A percentile compares a stretch with the other conserved stretches of the same genome.
phyloP scores from a whole-genome alignment of 2,888 invertebrate species.

The Tineola bisselliella region DNA sequence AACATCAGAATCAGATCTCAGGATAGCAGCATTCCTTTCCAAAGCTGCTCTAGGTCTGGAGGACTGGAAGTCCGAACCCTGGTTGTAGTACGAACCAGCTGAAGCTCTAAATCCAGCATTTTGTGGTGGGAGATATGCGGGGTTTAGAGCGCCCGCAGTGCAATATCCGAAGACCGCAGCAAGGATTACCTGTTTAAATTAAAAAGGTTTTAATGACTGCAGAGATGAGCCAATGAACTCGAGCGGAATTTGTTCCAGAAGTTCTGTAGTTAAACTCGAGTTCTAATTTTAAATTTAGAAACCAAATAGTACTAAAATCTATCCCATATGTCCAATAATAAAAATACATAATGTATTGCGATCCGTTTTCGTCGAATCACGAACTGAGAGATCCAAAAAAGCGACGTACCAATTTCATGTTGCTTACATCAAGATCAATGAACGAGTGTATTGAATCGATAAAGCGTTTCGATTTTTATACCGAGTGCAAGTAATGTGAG shows the following conservation, averaged over 20 bases:
- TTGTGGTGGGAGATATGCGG: slow-evolving; percentile 25
- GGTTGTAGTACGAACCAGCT: neutral
- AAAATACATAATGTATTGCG: no score
- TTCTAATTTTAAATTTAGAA: no score
- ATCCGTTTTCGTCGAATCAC: no score
- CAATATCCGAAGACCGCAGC: slow-evolving; percentile 39
- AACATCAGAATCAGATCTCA: slow-evolving; percentile 44
- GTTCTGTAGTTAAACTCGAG: no score
- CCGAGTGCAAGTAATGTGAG: slow-evolving; percentile 21
- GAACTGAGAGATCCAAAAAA: neutral
- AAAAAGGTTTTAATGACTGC: no score
- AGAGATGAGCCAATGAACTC: no score
- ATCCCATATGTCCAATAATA: no score
- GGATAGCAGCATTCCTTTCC: slow-evolving; percentile 44
- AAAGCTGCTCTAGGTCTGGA: slow-evolving; percentile 32
- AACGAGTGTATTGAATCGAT: slow-evolving; percentile 3
- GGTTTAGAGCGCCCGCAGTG: slow-evolving; percentile 35
- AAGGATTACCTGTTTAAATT: slow-evolving; percentile 35
- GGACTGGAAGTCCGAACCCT: slow-evolving; percentile 1
- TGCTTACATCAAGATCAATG: slow-evolving; percentile 25
- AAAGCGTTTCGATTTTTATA: slow-evolving; percentile 39
- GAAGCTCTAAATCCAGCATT: neutral
- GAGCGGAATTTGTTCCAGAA: no score
- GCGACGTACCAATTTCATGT: slow-evolving; percentile 57
- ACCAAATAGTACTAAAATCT: no score